Conservation (phyloP, 1,140 invertebrate species). For the Acyrthosiphon pisum region DNA sequence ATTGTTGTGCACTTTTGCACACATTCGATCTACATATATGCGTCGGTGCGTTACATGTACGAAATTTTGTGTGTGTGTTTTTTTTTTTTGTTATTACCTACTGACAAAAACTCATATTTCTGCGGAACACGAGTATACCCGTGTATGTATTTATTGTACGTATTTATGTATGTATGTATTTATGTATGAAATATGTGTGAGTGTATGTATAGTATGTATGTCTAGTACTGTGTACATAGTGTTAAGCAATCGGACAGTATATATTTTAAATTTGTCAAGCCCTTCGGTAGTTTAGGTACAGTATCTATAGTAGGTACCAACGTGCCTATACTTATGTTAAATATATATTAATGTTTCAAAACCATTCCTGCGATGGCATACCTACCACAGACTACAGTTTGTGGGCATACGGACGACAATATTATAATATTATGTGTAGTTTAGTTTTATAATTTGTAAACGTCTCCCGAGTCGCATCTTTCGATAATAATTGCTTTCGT, state of each 20-base stretch:
- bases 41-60: neutral
- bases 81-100: neutral
- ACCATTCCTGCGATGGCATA: neutral
- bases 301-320: neutral
- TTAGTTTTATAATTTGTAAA: neutral
- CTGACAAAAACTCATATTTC: neutral
- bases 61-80: neutral
- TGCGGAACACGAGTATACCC: neutral
- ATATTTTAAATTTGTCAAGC: conserved; percentile 1
- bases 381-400: too few relatives aligned
- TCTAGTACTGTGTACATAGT: neutral
- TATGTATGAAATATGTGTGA: too few relatives aligned
- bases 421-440: neutral
- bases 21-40: neutral
- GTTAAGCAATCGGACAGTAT: neutral
- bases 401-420: neutral
- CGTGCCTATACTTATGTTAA: too few relatives aligned
- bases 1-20: neutral
- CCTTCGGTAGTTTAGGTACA: neutral
- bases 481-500: neutral
- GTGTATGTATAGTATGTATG: neutral
- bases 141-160: neutral
- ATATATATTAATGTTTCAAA: neutral
- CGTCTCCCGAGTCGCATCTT: neutral
- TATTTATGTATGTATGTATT: neutral